Conservation (phyloP, 2,113 vertebrate genomes). For the Panthera leo region DNA sequence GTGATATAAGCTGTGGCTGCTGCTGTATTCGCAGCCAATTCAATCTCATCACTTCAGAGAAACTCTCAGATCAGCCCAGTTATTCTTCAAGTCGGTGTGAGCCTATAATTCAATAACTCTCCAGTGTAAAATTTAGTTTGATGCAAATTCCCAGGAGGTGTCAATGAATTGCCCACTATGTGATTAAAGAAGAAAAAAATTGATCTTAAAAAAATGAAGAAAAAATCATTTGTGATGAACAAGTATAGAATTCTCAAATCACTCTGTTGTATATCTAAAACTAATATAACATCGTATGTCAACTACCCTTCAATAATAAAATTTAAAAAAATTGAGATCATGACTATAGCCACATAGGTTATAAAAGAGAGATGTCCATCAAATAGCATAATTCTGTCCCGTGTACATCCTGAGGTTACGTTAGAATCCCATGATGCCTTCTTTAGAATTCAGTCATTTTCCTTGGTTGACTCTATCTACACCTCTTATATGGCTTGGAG, state of each 20-base stretch:
- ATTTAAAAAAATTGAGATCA: not conserved
- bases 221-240: not conserved
- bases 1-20: not conserved
- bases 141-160: not conserved
- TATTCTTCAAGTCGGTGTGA: not conserved
- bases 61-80: not conserved
- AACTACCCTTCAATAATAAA: not conserved
- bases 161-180: not conserved
- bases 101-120: not conserved
- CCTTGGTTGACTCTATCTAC: not conserved
- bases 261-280: not conserved
- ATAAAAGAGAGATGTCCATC: not conserved
- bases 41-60: not conserved
- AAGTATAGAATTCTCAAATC: not conserved
- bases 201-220: not conserved
- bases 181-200: not conserved
- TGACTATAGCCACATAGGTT: not conserved
- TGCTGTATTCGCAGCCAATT: not conserved
- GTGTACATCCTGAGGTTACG: not conserved
- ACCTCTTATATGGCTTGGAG: not conserved
- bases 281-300: not conserved
- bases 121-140: not conserved
- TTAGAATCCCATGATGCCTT: not conserved
- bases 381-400: not conserved
- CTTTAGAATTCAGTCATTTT: not conserved